Conservation (phyloP, 2,888 invertebrate species). For the Podabrus alpinus region DNA sequence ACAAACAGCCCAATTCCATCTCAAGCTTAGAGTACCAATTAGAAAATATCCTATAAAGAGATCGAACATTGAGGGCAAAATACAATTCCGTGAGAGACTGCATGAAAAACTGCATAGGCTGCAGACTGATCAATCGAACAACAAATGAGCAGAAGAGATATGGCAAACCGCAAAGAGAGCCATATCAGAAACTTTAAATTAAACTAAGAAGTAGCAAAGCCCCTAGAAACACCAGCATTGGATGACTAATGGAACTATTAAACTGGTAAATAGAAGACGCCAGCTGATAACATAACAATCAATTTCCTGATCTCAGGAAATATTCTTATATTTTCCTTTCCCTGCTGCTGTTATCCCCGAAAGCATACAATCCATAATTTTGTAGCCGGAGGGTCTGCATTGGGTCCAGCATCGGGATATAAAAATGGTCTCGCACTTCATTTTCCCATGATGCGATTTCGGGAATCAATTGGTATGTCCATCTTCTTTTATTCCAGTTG, state of each 20-base stretch:
- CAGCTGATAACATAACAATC: too few species aligned
- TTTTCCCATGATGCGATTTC: too few species aligned
- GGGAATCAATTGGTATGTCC: too few species aligned
- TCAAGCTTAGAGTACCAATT: background rate
- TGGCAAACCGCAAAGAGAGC: background rate
- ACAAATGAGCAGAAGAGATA: background rate
- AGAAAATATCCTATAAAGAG: background rate
- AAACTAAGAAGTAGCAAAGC: background rate
- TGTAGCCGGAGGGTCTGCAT: too few species aligned
- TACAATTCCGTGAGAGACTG: background rate
- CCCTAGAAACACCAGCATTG: background rate
- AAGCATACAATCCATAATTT: too few species aligned
- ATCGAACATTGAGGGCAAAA: background rate
- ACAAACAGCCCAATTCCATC: background rate
- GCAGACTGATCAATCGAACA: background rate
- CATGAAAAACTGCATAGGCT: background rate
- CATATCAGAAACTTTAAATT: background rate
- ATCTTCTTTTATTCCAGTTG: too few species aligned
- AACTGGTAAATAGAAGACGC: background rate
- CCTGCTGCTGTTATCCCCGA: too few species aligned
- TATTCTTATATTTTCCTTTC: too few species aligned
- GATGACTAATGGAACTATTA: background rate
- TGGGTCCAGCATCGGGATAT: too few species aligned
- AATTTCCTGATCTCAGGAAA: too few species aligned
- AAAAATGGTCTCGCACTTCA: too few species aligned